These are phyloP conservation scores for Prinia subflava DNA, from an alignment of 2,113 vertebrate genomes.

Conservation along the genomic window DNA sequence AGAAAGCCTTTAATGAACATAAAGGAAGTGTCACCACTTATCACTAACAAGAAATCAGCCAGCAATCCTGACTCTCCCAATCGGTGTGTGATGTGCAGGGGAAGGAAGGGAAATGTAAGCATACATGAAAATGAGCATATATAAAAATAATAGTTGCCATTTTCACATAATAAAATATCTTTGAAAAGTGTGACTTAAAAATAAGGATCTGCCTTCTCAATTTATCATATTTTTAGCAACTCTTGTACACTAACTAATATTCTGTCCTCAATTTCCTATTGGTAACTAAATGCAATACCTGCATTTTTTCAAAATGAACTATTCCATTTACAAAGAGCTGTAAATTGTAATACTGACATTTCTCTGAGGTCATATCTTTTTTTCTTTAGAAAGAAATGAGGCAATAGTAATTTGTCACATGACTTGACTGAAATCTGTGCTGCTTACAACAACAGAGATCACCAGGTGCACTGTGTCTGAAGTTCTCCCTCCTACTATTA, in stretches of 20 bases:
- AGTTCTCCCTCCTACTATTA: background rate
- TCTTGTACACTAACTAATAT: background rate
- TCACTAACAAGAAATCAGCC: constrained; percentile 66
- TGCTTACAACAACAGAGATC: background rate
- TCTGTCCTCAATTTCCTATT: background rate
- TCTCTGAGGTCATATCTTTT: constrained; percentile 30
- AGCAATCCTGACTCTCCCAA: constrained; percentile 27
- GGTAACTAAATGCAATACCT: background rate
- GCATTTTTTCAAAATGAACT: background rate
- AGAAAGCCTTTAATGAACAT: constrained; percentile 62
- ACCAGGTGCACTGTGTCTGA: background rate
- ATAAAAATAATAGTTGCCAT: background rate
- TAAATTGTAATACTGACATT: background rate
- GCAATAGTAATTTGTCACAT: constrained; percentile 8
- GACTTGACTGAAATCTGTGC: background rate
- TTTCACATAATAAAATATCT: background rate
- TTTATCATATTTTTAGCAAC: background rate
- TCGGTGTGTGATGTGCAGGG: background rate
- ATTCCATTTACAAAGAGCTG: background rate
- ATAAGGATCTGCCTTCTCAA: background rate
- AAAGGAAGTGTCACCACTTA: constrained; percentile 67
- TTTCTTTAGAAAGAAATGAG: constrained; percentile 30
- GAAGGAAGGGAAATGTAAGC: background rate
- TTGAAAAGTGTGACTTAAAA: background rate
- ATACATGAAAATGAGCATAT: background rate